Evolutionary conservation across 2,113 vertebrate species (phyloP).

Genomic region (Corythoichthys intestinalis): DNA sequence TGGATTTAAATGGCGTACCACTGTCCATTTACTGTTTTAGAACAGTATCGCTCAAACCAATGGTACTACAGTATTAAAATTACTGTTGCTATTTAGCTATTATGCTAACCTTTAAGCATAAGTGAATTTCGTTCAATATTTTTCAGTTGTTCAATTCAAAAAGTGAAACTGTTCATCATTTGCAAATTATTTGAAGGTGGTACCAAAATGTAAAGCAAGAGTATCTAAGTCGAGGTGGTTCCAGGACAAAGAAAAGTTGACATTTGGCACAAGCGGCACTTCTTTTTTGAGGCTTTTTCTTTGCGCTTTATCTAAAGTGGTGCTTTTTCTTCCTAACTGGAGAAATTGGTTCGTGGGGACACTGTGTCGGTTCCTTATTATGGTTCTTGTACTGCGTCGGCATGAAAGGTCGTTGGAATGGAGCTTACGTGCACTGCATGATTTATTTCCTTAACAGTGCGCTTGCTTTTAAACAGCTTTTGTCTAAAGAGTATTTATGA

Average conservation of each 20-base stretch:
- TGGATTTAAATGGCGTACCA: neutral
- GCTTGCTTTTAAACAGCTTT: slow-evolving; percentile 40
- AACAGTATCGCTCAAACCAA: neutral
- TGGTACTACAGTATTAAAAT: neutral
- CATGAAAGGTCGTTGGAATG: neutral
- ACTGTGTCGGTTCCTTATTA: slow-evolving; percentile 49
- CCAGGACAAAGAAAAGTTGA: slow-evolving; percentile 38
- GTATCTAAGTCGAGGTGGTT: slow-evolving; percentile 27
- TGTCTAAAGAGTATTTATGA: slow-evolving; percentile 65
- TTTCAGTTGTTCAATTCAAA: neutral
- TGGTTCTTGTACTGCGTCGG: slow-evolving; percentile 19
- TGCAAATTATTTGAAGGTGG: slow-evolving; percentile 5
- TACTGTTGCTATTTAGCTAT: too few relatives aligned
- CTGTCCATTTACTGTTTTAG: neutral
- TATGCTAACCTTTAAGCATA: neutral
- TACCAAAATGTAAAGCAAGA: slow-evolving; percentile 22
- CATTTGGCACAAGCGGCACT: slow-evolving; percentile 42
- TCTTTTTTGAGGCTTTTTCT: slow-evolving; percentile 44
- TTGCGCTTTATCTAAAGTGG: slow-evolving; percentile 29
- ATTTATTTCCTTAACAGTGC: slow-evolving; percentile 19
- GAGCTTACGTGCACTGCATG: neutral
- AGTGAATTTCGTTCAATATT: neutral
- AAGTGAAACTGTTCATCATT: slow-evolving; percentile 7
- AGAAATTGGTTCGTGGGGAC: slow-evolving; percentile 46
- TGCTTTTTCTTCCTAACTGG: slow-evolving; percentile 52